Evolutionary conservation across 2,888 invertebrate species (phyloP).

Genomic region (Gryllus longicercus): DNA sequence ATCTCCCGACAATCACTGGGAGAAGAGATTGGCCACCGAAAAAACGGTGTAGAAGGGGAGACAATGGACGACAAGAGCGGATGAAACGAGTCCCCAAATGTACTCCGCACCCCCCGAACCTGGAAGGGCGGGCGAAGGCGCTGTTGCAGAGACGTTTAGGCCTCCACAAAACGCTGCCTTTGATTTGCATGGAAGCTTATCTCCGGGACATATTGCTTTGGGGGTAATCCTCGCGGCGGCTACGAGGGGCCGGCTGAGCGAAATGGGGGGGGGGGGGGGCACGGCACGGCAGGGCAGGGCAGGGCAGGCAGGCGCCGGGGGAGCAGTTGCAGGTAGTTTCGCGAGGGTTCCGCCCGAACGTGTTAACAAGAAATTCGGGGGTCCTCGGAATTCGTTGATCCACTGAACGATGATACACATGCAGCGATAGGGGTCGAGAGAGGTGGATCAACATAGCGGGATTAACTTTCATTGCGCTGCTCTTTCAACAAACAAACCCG

Average conservation of each 20-base stretch:
- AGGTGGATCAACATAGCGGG: no score
- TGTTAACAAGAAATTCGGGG: no score
- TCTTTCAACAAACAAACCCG: no score
- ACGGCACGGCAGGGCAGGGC: neutral
- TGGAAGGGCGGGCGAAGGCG: neutral
- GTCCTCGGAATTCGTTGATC: no score
- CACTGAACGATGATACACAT: no score
- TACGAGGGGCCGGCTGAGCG: no score
- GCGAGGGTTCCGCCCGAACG: no score
- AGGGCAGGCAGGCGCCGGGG: neutral
- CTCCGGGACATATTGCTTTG: constrained; percentile 3
- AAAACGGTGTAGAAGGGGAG: neutral
- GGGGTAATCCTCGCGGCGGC: neutral
- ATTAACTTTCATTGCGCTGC: no score
- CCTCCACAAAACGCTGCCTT: no score
- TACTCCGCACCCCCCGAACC: neutral
- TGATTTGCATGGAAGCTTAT: neutral
- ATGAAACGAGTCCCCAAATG: neutral
- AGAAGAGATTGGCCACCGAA: neutral
- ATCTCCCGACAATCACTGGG: neutral
- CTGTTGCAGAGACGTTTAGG: no score
- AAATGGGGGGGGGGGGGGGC: neutral
- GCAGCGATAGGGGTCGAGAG: no score
- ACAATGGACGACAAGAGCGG: neutral
- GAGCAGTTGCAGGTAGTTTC: no score